A percentile compares a stretch with the other conserved stretches of the same genome.
Conservation (phyloP, 2,797 vertebrate species). For the Neosilurus hyrtlii region DNA sequence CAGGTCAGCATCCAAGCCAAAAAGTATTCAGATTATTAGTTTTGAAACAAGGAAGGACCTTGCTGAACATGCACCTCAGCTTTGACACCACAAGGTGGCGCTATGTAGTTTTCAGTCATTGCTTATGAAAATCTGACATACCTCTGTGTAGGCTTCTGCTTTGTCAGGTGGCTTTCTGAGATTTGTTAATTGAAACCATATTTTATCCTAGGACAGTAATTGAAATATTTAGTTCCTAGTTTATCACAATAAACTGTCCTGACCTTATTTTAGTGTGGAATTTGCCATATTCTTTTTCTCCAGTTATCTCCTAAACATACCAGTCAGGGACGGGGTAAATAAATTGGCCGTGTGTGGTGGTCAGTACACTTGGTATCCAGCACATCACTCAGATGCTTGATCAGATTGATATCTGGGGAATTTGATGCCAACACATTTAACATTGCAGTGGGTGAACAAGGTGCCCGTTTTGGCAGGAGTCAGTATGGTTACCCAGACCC, state of each 20-base stretch:
- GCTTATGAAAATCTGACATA: not conserved
- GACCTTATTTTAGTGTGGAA: too few relatives aligned
- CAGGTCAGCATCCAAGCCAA: not conserved
- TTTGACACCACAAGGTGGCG: slow-evolving; percentile 22
- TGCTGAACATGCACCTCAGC: not conserved
- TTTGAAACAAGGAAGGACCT: not conserved
- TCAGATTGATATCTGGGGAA: too few relatives aligned
- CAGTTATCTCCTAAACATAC: too few relatives aligned
- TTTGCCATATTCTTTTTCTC: too few relatives aligned
- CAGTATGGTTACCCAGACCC: too few relatives aligned
- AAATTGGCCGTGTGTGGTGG: too few relatives aligned
- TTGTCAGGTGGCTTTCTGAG: not conserved
- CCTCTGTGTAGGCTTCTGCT: not conserved
- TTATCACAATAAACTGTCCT: not conserved
- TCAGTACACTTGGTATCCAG: too few relatives aligned
- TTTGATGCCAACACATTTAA: too few relatives aligned
- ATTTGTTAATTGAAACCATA: not conserved
- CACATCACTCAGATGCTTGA: too few relatives aligned
- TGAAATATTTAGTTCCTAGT: not conserved
- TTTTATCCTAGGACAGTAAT: not conserved
- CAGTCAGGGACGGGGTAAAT: too few relatives aligned
- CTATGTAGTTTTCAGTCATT: not conserved
- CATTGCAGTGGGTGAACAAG: too few relatives aligned
- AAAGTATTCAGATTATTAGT: not conserved
- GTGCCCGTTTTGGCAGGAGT: too few relatives aligned